Evolutionary conservation across 2,888 invertebrate species (phyloP).

Genomic region (Eupeodes latifasciatus): DNA sequence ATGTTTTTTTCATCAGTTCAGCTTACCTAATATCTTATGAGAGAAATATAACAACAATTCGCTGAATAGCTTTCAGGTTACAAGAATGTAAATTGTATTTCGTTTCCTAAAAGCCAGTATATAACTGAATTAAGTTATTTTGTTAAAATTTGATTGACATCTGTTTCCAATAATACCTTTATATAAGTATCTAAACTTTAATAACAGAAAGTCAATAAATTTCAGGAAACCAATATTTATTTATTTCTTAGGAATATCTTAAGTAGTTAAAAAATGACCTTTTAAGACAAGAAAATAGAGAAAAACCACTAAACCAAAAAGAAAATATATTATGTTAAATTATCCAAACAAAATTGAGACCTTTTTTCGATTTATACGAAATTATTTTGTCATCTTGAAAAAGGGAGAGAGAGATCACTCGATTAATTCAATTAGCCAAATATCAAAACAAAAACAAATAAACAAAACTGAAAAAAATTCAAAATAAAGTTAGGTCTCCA

Average conservation of each 20-base stretch:
- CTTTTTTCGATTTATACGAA: conserved; percentile 38
- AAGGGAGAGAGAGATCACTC: conserved; percentile 43
- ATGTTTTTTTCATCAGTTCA: too few relatives aligned
- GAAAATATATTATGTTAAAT: conserved; percentile 18
- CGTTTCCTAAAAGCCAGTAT: too few relatives aligned
- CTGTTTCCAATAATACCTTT: too few relatives aligned
- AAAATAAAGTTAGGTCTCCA: conserved; percentile 8
- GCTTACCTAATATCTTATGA: too few relatives aligned
- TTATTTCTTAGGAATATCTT: not conserved
- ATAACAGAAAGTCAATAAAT: too few relatives aligned
- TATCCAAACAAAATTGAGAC: conserved; percentile 23
- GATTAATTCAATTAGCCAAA: conserved; percentile 72
- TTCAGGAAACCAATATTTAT: not conserved
- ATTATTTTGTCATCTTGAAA: conserved; percentile 39
- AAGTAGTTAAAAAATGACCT: not conserved
- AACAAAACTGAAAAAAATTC: not conserved
- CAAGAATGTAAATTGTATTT: too few relatives aligned
- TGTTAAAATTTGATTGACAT: too few relatives aligned
- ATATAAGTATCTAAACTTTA: too few relatives aligned
- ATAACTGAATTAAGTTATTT: too few relatives aligned
- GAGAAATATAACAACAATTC: too few relatives aligned
- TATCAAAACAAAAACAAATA: not conserved
- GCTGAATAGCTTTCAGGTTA: too few relatives aligned
- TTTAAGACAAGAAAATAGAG: too few relatives aligned
- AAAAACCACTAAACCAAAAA: not conserved